Base-by-base conservation (phyloP, 2,113 vertebrate genomes). In the Lota lota region DNA sequence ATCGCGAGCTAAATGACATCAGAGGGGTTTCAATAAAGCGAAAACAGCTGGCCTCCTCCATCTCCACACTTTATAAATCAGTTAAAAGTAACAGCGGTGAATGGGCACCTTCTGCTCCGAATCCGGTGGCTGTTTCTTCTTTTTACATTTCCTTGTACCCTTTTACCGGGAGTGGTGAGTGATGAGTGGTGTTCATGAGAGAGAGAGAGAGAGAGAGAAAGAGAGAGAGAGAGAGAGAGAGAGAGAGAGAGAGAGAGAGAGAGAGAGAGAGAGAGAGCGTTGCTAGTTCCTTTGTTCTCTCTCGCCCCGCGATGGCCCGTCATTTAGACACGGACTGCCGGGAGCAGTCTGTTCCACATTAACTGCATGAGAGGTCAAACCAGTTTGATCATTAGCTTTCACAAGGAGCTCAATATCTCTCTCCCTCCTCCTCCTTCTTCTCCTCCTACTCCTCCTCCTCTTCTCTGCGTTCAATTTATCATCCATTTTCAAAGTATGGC, bases 311-410 rank as follows among this genome's bases (percentile, higher is more conserved):
- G 78, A 85, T 66, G 80, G 70, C 78, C 69, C 80, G 82, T 86
- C 83, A 89, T 88, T 86, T 80, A 73, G 73, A 69, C 78, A 63
- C 20, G 36, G 61, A 69, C 79, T 81, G 78, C 80, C 69, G 61
- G 78, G 72, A 83, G 80, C 79, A 79, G 81, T 81, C 81, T 86
- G 89, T 84, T 85, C 66, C 67, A 66, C 80, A 84, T 89, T 85
- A 89, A 82, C 79, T 80, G 70, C 70, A 70, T 72, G 77, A 77
- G 72, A 83, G 84, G 85, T 89, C 84, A 89, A 80, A 83, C 69
- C 74, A 70, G 75, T 79, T 80, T 75, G 68, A 88, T 90, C 81
- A 87, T 89, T 86, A 85, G 82, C 77, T 54, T 75, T 74, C 68
- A 75, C 68, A 28, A 40, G 58, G 65, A 67, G 73, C 65, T 56